Evolutionary conservation across 2,113 vertebrate species (phyloP).

Genomic region (Phainopepla nitens): DNA sequence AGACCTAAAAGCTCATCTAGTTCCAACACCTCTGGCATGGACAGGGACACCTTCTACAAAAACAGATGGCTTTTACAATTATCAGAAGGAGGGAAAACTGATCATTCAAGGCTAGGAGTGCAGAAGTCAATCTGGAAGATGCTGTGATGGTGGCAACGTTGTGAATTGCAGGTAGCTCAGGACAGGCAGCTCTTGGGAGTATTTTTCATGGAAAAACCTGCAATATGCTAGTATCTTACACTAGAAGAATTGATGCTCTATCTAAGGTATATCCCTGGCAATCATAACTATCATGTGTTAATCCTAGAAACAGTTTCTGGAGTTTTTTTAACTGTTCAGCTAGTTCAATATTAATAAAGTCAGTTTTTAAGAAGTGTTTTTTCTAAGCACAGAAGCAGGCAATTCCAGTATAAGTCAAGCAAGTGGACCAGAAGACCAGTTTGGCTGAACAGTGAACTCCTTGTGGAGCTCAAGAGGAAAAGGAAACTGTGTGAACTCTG

Average conservation of each 20-base stretch:
- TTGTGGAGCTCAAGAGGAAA: not conserved
- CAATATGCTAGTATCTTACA: not conserved
- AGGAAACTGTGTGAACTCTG: not conserved
- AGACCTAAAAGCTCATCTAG: not conserved
- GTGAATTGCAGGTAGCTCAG: not conserved
- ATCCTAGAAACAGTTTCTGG: not conserved
- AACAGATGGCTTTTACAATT: not conserved
- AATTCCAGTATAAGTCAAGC: not conserved
- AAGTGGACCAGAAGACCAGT: not conserved
- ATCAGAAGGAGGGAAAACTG: not conserved
- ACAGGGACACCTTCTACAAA: not conserved
- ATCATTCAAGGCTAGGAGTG: not conserved
- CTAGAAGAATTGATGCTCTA: not conserved
- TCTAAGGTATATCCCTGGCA: not conserved
- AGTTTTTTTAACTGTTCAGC: not conserved
- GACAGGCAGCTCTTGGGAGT: not conserved
- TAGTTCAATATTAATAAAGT: not conserved
- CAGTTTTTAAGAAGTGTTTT: not conserved
- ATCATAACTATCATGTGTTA: not conserved
- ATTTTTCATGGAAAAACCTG: not conserved
- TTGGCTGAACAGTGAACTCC: not conserved
- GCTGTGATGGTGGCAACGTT: not conserved
- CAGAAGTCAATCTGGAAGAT: not conserved
- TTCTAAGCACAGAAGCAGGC: not conserved
- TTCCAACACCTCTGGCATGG: not conserved